These are phyloP conservation scores for Spea hammondii DNA, from an alignment of 2,797 vertebrate species.

Conservation along the genomic window DNA sequence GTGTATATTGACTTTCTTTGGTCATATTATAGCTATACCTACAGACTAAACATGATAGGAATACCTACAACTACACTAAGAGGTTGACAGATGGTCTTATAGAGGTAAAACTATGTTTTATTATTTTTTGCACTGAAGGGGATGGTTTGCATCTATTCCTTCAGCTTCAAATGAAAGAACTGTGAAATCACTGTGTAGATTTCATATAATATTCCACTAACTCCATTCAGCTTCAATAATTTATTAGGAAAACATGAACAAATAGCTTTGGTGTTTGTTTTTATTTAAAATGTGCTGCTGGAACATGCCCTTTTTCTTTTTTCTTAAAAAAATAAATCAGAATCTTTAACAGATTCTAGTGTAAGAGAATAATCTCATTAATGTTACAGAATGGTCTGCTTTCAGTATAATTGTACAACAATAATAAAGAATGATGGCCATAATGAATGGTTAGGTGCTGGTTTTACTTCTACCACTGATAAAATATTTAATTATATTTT, in stretches of 20 bases:
- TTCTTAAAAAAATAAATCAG: too few species aligned
- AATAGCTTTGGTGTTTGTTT: slow-evolving; percentile 27
- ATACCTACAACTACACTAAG: too few species aligned
- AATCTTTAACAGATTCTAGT: not conserved
- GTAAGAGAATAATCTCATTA: slow-evolving; percentile 9
- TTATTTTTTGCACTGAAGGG: too few species aligned
- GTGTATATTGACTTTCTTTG: too few species aligned
- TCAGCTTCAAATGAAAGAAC: not conserved
- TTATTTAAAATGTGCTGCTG: slow-evolving; percentile 37
- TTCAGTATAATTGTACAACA: slow-evolving; percentile 7
- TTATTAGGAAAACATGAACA: slow-evolving; percentile 34
- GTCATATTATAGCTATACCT: too few species aligned
- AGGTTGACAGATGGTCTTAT: too few species aligned
- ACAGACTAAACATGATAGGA: too few species aligned
- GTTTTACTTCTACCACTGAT: not conserved
- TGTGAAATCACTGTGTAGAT: slow-evolving; percentile 20
- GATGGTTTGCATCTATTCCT: not conserved
- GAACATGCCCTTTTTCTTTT: not conserved
- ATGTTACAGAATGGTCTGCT: not conserved
- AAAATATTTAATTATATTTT: slow-evolving; percentile 6
- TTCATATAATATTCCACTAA: slow-evolving; percentile 16
- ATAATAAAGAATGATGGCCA: not conserved
- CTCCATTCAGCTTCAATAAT: slow-evolving; percentile 20
- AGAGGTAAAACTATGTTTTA: too few species aligned
- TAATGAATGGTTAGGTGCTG: slow-evolving; percentile 15